Evolutionary conservation across 2,888 invertebrate species (phyloP).

Genomic region (Agelastica alni): DNA sequence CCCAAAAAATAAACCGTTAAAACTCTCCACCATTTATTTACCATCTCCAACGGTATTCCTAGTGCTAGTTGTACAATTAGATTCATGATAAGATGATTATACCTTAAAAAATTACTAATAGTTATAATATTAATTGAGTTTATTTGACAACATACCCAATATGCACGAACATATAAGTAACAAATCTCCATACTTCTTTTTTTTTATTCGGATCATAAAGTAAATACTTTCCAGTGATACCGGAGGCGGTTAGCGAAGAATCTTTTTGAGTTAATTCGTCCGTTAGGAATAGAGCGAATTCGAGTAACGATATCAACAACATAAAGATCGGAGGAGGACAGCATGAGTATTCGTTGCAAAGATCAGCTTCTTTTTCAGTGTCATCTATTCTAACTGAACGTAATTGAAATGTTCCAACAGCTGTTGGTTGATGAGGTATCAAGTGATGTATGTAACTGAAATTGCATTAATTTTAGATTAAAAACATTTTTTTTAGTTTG

Average conservation of each 20-base stretch:
- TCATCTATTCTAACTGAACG: conserved; percentile 60
- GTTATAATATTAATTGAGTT: background rate
- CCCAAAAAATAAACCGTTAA: conserved; percentile 83
- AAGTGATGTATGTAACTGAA: conserved; percentile 16
- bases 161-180: conserved; percentile 96
- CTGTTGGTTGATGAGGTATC: conserved; percentile 31
- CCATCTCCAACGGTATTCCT: conserved; percentile 94
- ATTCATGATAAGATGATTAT: conserved; percentile 88
- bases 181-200: conserved; percentile 88
- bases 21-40: conserved; percentile 95
- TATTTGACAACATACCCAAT: conserved; percentile 69
- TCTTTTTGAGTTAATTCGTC: conserved; percentile 39
- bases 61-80: conserved; percentile 89
- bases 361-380: conserved; percentile 78
- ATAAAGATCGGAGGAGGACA: conserved; percentile 91
- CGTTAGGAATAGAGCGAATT: conserved; percentile 71
- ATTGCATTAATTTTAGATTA: too few relatives aligned
- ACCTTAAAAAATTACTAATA: conserved; percentile 58
- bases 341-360: conserved; percentile 58
- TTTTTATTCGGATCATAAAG: conserved; percentile 88
- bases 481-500: too few relatives aligned
- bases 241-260: conserved; percentile 55
- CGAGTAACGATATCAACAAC: conserved; percentile 83
- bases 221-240: conserved; percentile 74
- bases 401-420: conserved; percentile 22